Evolutionary conservation across 1,140 invertebrate species (phyloP), one percentile per base, ranked within the genome.

Genomic region (Zelostemma sp.): DNA sequence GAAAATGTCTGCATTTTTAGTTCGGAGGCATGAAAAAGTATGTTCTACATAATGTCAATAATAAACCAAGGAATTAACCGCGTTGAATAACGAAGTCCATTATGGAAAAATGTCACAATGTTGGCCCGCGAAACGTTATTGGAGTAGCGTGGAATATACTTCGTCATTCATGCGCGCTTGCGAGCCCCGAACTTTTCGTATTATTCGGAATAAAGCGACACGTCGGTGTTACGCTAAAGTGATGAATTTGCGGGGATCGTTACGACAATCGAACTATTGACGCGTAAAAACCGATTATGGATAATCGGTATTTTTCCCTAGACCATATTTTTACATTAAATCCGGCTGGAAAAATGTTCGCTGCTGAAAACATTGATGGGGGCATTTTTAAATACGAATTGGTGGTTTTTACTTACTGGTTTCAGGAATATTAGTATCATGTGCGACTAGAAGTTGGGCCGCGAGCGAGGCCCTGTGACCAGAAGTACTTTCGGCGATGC

Each of bases 401-500:
- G 18, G 6, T 45, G 33, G 6, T 33, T 16, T 53, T 45, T 74
- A 85, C 86, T 87, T 71, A 88, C 87, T 85, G 69, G 84, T 86
- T 73, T 88, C 86, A 71, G 86, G 74, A 72, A 75, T 75, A 87
- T 84, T 81, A 72, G 80, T 67, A 87, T 88, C 76, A 83, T 85
- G 79, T 78, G 86, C 81, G 76, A 90, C 88, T 82, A 87, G 89
- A 81, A 89, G 87, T 75, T 88, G 86, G 72, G 88, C 87, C 49
- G 82, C 78, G 25, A 88, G 85, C 48, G 87, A 83, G 64, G 87
- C 88, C 64, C 85, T 83, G 43, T 87, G 86, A 57, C 88, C 88
- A 58, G 86, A 85, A 69, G 87, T 88, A 85, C 79, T 86, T 79
- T 81, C 79, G 51, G 91, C 91, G 73, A 91, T 87, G 84, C 92